Evolutionary conservation across 1,140 invertebrate species (phyloP).

Genomic region (Drosophila jambulina): DNA sequence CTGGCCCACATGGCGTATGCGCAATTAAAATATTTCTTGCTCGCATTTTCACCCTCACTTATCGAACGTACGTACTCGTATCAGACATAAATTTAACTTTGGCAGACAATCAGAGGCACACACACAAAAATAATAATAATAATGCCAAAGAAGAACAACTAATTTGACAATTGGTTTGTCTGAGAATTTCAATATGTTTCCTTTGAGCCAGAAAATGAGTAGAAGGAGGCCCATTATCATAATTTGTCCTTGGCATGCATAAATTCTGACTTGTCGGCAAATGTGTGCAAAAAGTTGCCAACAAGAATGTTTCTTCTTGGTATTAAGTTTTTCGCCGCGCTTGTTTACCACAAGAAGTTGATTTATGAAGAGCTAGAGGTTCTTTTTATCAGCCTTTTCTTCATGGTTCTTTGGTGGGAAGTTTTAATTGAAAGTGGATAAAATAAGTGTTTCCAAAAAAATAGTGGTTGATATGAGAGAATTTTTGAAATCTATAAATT

Average conservation of each 20-base stretch:
- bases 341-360: constrained; percentile 33
- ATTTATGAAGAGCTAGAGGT: constrained; percentile 26
- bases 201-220: not conserved
- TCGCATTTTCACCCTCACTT: constrained; percentile 8
- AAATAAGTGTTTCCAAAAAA: not conserved
- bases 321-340: constrained; percentile 35
- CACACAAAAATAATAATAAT: not conserved
- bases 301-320: constrained; percentile 41
- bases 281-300: constrained; percentile 52
- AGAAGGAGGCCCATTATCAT: constrained; percentile 50
- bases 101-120: constrained; percentile 27
- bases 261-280: constrained; percentile 45
- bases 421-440: constrained; percentile 46
- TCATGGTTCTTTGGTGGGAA: not conserved
- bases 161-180: constrained; percentile 73
- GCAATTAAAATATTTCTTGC: constrained; percentile 71
- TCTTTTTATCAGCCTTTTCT: constrained; percentile 1
- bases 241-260: constrained; percentile 56
- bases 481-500: not conserved
- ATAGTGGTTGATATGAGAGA: not conserved
- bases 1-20: constrained; percentile 60
- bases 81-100: constrained; percentile 55
- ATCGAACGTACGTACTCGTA: constrained; percentile 13
- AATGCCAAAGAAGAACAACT: constrained; percentile 15
- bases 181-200: constrained; percentile 76